Percentiles rank a stretch among this genome's conserved stretches.
phyloP scores from a whole-genome alignment of 2,888 invertebrate species.

The Agrilus biguttatus region DNA sequence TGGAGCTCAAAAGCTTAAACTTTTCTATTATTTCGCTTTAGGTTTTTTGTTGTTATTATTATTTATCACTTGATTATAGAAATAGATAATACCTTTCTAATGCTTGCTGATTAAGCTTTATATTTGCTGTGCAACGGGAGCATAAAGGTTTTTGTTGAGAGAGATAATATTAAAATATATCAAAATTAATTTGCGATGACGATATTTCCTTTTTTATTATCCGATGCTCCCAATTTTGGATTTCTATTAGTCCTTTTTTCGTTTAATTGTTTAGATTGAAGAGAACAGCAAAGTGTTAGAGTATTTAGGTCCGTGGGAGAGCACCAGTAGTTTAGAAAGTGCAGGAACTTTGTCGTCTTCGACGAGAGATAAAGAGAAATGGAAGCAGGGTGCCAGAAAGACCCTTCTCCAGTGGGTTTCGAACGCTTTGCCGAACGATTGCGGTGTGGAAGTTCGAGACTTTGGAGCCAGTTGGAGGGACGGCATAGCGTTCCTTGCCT shows the following conservation, averaged over 20 bases:
- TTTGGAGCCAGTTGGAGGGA: conserved; percentile 95
- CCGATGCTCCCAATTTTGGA: no score
- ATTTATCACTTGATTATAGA: no score
- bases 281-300: conserved; percentile 84
- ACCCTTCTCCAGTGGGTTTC: conserved; percentile 90
- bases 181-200: no score
- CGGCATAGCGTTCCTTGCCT: conserved; percentile 87
- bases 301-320: conserved; percentile 68
- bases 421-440: conserved; percentile 77
- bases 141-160: no score
- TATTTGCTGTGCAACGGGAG: no score
- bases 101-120: no score
- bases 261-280: conserved; percentile 58
- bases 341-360: conserved; percentile 54
- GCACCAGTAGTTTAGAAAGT: conserved; percentile 74
- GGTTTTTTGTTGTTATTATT: no score
- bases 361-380: conserved; percentile 46
- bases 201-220: no score
- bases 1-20: no score
- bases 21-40: no score
- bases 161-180: no score
- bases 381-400: conserved; percentile 84
- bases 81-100: no score
- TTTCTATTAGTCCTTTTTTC: not conserved
- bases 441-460: conserved; percentile 78